Evolutionary conservation across 2,797 vertebrate genomes (phyloP).

Genomic region (Leptodactylus fallax): DNA sequence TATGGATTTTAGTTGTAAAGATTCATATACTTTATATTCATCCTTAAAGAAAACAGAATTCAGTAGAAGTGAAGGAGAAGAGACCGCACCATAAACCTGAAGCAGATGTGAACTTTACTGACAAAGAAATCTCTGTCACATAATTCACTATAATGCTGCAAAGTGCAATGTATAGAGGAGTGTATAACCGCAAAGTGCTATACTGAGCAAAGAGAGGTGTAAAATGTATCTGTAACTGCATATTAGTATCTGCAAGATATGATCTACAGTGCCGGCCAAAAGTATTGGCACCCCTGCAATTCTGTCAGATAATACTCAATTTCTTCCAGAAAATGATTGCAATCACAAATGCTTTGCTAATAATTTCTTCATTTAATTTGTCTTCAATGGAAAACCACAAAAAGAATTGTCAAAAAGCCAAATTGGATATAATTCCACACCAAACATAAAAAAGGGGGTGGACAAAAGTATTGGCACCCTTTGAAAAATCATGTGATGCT

Average conservation of each 20-base stretch:
- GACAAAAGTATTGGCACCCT: too few species aligned
- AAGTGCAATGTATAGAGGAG: not conserved
- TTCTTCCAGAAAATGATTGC: too few species aligned
- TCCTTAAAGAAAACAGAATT: slow-evolving; percentile 25
- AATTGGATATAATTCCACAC: too few species aligned
- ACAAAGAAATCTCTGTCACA: slow-evolving; percentile 18
- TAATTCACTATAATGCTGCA: not conserved
- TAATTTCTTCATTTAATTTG: too few species aligned
- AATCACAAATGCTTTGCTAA: too few species aligned
- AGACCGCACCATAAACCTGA: not conserved
- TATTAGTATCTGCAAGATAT: not conserved
- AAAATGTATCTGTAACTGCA: not conserved
- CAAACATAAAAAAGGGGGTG: too few species aligned
- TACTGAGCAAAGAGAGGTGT: not conserved
- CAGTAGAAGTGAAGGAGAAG: not conserved
- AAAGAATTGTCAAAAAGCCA: too few species aligned
- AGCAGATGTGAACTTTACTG: slow-evolving; percentile 36
- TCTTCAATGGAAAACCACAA: too few species aligned
- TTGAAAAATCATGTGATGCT: too few species aligned
- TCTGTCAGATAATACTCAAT: too few species aligned
- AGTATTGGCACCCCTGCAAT: too few species aligned
- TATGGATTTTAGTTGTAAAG: slow-evolving; percentile 16
- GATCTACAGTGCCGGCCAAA: too few species aligned
- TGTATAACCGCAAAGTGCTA: not conserved
- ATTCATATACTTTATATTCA: slow-evolving; percentile 26